Evolutionary conservation across 2,888 invertebrate genomes (phyloP).

Genomic region (Antheraea assamensis): DNA sequence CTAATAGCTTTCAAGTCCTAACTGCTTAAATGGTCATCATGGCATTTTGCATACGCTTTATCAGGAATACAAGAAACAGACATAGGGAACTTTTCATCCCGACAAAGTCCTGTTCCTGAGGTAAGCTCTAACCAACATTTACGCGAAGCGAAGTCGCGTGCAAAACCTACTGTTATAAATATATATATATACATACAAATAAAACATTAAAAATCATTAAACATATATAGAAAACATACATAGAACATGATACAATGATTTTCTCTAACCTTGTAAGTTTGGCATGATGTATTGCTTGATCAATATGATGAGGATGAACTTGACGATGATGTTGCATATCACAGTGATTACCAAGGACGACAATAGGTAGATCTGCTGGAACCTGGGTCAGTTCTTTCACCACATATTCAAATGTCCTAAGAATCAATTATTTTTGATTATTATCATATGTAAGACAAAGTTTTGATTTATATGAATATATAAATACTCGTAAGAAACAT

Average conservation of each 20-base stretch:
- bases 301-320: constrained; percentile 82
- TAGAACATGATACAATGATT: neutral
- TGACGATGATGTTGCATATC: constrained; percentile 98
- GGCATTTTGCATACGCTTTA: too few relatives aligned
- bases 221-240: too few relatives aligned
- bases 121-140: too few relatives aligned
- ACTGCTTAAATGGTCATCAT: too few relatives aligned
- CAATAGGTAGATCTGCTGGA: constrained; percentile 90
- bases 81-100: too few relatives aligned
- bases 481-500: neutral
- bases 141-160: too few relatives aligned
- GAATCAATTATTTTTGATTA: constrained; percentile 28
- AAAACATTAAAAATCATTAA: too few relatives aligned
- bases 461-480: neutral
- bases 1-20: too few relatives aligned
- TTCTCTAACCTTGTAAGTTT: constrained; percentile 61
- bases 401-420: constrained; percentile 96
- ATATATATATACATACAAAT: too few relatives aligned
- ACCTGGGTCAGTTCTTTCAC: constrained; percentile 92
- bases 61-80: too few relatives aligned
- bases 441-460: neutral
- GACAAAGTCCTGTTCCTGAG: too few relatives aligned
- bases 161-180: too few relatives aligned
- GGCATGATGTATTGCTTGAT: constrained; percentile 69
- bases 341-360: constrained; percentile 96